Conservation (phyloP, 2,797 vertebrate genomes). For the Psittacula derbiana region DNA sequence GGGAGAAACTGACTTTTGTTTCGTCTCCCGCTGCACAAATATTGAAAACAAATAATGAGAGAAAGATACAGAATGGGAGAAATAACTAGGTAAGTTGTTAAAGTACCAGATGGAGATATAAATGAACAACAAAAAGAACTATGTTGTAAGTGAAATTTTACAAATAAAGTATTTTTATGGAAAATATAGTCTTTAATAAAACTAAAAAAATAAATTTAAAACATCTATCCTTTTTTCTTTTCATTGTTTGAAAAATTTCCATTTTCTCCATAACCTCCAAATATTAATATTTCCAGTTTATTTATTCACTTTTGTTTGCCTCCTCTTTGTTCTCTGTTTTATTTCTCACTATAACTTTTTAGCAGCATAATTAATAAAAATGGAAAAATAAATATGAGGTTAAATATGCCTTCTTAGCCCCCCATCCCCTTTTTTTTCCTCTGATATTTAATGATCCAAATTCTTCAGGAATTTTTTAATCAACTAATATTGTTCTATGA, state of each 20-base stretch:
- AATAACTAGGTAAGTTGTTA: not conserved
- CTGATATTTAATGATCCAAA: not conserved
- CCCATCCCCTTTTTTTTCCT: rapidly evolving
- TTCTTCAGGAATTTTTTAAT: not conserved
- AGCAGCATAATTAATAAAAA: not conserved
- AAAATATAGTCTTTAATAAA: not conserved
- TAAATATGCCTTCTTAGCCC: not conserved
- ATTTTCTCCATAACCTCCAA: not conserved
- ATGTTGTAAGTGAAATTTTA: not conserved
- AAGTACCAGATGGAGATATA: not conserved
- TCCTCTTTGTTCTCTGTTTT: rapidly evolving
- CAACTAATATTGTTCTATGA: not conserved
- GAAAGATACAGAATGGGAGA: not conserved
- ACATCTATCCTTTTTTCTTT: not conserved
- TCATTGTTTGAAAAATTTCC: not conserved
- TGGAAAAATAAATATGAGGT: not conserved
- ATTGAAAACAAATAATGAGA: rapidly evolving
- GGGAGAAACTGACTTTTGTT: not conserved
- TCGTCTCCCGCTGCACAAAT: not conserved
- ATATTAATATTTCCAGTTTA: not conserved
- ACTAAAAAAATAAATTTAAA: not conserved
- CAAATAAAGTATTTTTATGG: not conserved
- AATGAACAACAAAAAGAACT: not conserved
- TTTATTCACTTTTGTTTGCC: rapidly evolving
- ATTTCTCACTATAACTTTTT: not conserved